Conservation (phyloP, 1,140 invertebrate species). For the Oreohelix idahoensis region DNA sequence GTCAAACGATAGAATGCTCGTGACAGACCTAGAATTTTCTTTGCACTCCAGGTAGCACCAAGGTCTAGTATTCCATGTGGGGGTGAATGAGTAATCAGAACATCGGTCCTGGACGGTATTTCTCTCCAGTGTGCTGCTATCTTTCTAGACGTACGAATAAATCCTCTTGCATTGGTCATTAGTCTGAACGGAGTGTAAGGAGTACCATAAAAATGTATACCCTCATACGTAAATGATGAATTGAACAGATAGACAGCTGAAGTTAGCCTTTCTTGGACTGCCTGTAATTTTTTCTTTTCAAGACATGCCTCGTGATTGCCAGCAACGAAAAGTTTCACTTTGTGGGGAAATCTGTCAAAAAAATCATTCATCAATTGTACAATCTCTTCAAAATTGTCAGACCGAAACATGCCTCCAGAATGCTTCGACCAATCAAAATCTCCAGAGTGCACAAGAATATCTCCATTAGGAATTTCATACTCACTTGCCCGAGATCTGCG, state of each 20-base stretch:
- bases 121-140: constrained; percentile 54
- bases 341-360: constrained; percentile 56
- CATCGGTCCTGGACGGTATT: constrained; percentile 56
- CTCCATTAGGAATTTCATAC: constrained; percentile 54
- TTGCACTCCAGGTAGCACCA: constrained; percentile 29
- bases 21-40: constrained; percentile 24
- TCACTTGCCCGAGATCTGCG: background rate
- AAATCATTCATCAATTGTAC: constrained; percentile 51
- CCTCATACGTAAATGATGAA: constrained; percentile 47
- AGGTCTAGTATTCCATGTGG: constrained; percentile 56
- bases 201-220: constrained; percentile 59
- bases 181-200: constrained; percentile 55
- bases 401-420: constrained; percentile 30
- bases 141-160: constrained; percentile 39
- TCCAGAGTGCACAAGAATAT: constrained; percentile 61
- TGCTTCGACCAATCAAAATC: constrained; percentile 49
- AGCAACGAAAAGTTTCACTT: constrained; percentile 61
- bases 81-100: constrained; percentile 61
- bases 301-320: constrained; percentile 61
- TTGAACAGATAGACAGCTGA: constrained; percentile 58
- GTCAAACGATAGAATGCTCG: constrained; percentile 22
- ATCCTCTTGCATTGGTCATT: constrained; percentile 50
- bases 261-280: constrained; percentile 47
- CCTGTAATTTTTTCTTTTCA: constrained; percentile 31
- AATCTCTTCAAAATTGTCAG: constrained; percentile 43